Base-by-base conservation (phyloP, 1,140 invertebrate species). In the Temnothorax nylanderi region DNA sequence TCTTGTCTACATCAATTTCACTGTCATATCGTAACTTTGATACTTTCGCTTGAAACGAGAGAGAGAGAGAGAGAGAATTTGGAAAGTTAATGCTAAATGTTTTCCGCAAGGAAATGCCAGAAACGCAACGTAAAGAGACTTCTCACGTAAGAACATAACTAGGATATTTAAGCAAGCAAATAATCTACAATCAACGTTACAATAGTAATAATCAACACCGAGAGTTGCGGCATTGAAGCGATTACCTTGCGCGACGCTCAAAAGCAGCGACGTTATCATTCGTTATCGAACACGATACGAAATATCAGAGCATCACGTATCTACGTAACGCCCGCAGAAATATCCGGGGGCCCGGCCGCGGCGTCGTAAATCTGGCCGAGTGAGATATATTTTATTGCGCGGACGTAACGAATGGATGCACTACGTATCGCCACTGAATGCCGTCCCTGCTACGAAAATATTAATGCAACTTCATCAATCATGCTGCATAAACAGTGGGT, bases 401-500 rank as follows among this genome's bases (percentile, higher is more conserved):
- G 26, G 49, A 51, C 26, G 26, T 26, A 26, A 26, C 88, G 76
- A 90, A 77, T 88, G 89, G 65, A 90, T 85, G 71, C 60, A 41
- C 54, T 62, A 58, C 78, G 56, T 58, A 44, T 10, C 64, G 3
- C 3, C n/a, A 44, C 2, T 44, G 81, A 76, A 26, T 26, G 1
- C 26, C 76, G 86, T 16, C 32, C 26, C 41, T 62, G 89, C 74
- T 78, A 80, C 89, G 87, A 87, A 88, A 87, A 90, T 91, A 91
- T 91, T 91, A 91, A 91, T 91, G 90, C 87, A 91, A 90, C 89
- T 90, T 91, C 90, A 91, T 91, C 90, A 90, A 91, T 91, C 90
- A 91, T 87, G 47, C 76, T 88, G 81, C 89, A 90, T 90, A 90
- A 90, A 90, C 89, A 90, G 89, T 87, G 76, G 87, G 71, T 89